Conservation (phyloP, 2,797 vertebrate genomes). For the Oryzias sinensis region DNA sequence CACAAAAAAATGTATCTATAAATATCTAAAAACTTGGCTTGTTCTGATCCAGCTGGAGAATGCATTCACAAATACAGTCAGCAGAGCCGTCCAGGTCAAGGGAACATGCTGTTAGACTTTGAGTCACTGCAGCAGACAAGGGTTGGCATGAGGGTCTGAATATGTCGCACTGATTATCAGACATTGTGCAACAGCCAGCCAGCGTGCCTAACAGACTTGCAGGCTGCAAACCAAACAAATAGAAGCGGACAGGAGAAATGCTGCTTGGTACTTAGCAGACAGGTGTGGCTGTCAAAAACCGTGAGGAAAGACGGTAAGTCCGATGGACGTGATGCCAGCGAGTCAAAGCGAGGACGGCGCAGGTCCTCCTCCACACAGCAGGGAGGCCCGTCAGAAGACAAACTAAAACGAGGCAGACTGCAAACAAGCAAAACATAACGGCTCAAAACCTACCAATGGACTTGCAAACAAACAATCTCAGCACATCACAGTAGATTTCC, state of each 20-base stretch:
- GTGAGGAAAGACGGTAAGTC: constrained; percentile 39
- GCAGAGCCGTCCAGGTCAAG: constrained; percentile 8
- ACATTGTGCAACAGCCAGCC: constrained; percentile 16
- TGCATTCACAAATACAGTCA: constrained; percentile 12
- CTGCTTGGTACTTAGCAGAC: constrained; percentile 53
- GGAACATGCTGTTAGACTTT: constrained; percentile 31
- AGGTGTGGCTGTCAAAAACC: constrained; percentile 63
- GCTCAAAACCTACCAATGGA: neutral
- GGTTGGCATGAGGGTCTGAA: constrained; percentile 51
- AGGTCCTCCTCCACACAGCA: constrained; percentile 23
- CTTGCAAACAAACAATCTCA: no score
- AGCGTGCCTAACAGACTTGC: constrained; percentile 20
- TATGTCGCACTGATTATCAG: constrained; percentile 65
- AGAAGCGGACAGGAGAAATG: constrained; percentile 42
- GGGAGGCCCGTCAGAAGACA: constrained; percentile 16
- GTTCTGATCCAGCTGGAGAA: neutral
- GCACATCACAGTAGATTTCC: no score
- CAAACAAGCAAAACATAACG: neutral
- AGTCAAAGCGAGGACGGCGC: constrained; percentile 42
- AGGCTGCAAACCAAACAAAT: constrained; percentile 44
- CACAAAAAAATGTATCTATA: neutral
- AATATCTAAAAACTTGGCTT: neutral
- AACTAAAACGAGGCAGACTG: constrained; percentile 19
- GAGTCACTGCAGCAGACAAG: constrained; percentile 53
- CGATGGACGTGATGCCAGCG: constrained; percentile 52